Evolutionary conservation across 1,140 invertebrate species (phyloP).

Genomic region (Macrotrachela quadricornifera): DNA sequence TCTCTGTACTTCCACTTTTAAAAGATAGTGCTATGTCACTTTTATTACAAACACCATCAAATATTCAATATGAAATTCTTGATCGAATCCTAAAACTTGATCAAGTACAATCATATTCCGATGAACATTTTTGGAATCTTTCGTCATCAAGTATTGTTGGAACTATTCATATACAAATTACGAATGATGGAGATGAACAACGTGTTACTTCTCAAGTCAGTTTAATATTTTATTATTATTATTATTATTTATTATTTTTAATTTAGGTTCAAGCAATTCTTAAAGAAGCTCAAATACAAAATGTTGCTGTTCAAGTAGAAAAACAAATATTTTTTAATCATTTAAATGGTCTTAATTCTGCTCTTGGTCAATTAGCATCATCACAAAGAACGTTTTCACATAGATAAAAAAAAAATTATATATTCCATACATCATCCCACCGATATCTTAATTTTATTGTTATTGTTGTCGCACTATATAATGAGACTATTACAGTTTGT

Average conservation of each 20-base stretch:
- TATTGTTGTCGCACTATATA: no score
- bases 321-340: constrained; percentile 29
- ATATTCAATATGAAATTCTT: no score
- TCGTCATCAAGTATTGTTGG: constrained; percentile 25
- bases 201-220: constrained; percentile 21
- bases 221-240: neutral
- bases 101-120: constrained; percentile 28
- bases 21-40: neutral
- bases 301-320: constrained; percentile 28
- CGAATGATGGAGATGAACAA: constrained; percentile 28
- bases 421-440: no score
- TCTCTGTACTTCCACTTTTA: constrained; percentile 1
- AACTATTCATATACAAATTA: constrained; percentile 29
- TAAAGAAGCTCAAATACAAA: constrained; percentile 22
- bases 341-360: constrained; percentile 24
- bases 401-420: no score
- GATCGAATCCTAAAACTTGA: constrained; percentile 21
- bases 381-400: no score
- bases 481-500: no score
- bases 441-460: no score
- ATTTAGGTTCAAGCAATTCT: constrained; percentile 17
- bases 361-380: constrained; percentile 11
- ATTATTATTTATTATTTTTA: neutral
- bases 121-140: constrained; percentile 32
- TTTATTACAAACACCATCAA: no score